A percentile compares a stretch with the other conserved stretches of the same genome.
Evolutionary conservation across 1,140 invertebrate genomes (phyloP).

Genomic region (Drosophila chauvacae): DNA sequence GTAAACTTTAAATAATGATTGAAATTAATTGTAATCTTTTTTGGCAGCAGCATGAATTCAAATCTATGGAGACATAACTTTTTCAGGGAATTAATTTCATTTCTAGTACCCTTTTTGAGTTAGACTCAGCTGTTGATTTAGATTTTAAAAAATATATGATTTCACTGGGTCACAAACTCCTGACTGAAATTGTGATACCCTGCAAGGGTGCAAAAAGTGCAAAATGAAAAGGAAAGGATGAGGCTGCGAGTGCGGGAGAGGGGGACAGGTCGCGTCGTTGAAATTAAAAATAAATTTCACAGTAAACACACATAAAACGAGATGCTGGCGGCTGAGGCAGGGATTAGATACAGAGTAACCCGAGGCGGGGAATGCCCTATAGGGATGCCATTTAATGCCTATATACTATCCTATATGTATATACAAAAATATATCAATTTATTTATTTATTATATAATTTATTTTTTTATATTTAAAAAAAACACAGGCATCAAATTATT

Average conservation of each 20-base stretch:
- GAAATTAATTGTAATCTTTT: no score
- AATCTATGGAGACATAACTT: no score
- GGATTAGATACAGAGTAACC: background rate
- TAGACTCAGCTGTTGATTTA: no score
- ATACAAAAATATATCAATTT: no score
- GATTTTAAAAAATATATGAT: no score
- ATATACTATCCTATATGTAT: background rate
- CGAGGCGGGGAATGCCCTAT: background rate
- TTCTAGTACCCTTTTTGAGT: no score
- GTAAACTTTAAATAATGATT: no score
- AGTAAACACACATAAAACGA: constrained; percentile 80
- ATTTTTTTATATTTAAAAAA: background rate
- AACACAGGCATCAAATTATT: background rate
- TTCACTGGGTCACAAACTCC: background rate
- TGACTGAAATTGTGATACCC: background rate
- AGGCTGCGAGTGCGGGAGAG: background rate
- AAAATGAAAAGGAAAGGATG: constrained; percentile 2
- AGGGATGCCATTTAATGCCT: background rate
- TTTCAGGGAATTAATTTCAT: no score
- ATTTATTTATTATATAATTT: background rate
- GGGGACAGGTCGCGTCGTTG: constrained; percentile 58
- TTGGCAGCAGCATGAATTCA: no score
- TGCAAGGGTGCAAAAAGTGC: background rate
- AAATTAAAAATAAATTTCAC: constrained; percentile 82
- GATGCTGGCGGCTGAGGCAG: constrained; percentile 33